These are phyloP conservation scores for Microtus ochrogaster DNA, from an alignment of 2,113 vertebrate genomes.

Conservation along the genomic window DNA sequence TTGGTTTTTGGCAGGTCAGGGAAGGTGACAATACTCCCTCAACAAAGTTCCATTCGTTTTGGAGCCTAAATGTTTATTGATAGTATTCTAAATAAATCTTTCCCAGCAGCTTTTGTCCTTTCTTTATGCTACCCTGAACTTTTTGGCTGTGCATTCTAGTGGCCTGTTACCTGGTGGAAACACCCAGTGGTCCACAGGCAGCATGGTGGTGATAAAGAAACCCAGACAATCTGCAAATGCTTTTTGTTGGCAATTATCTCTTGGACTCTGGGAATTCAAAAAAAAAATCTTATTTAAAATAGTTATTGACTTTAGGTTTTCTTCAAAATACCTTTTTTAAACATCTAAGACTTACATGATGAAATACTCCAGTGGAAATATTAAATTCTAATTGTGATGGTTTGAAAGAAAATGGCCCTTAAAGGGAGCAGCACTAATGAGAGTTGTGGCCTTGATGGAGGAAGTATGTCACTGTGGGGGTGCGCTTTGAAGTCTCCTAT, in stretches of 20 bases:
- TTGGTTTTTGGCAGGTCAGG: neutral
- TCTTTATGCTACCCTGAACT: neutral
- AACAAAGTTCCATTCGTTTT: neutral
- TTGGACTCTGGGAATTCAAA: neutral
- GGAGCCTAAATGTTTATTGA: neutral
- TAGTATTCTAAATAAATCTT: neutral
- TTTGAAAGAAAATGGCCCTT: neutral
- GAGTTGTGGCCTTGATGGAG: neutral
- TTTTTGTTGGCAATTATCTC: neutral
- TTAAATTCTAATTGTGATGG: neutral
- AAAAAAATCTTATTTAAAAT: neutral
- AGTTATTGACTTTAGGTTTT: neutral
- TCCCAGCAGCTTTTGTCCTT: neutral
- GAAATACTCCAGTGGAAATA: slow-evolving; percentile 32
- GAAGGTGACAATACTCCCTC: neutral
- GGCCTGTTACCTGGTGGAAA: neutral
- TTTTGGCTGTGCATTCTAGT: neutral
- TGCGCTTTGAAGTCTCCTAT: neutral
- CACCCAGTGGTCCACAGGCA: neutral
- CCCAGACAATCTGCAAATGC: neutral
- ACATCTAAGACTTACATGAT: neutral
- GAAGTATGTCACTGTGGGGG: neutral
- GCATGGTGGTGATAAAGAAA: neutral
- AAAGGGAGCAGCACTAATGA: neutral
- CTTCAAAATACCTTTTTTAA: neutral